These are phyloP conservation scores for Sylvietta virens DNA, from an alignment of 2,113 vertebrate genomes.

Conservation along the genomic window DNA sequence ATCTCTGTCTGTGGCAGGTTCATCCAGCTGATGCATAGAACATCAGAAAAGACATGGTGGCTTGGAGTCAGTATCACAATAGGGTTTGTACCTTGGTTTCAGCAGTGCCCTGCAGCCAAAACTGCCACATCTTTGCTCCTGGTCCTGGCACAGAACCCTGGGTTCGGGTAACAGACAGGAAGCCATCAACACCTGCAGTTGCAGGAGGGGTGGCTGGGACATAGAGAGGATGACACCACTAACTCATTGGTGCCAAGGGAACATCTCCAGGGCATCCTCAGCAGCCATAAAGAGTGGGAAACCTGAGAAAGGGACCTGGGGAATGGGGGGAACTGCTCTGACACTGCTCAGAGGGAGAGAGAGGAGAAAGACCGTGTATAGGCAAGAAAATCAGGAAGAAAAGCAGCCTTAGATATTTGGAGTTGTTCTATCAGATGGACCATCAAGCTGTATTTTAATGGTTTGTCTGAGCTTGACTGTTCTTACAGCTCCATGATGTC, in stretches of 20 bases:
- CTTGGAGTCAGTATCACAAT: not conserved
- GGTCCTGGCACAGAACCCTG: not conserved
- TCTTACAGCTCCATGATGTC: not conserved
- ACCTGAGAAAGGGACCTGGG: not conserved
- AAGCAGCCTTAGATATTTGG: not conserved
- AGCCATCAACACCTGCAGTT: not conserved
- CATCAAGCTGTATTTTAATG: not conserved
- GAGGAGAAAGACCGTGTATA: not conserved
- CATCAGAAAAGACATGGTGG: not conserved
- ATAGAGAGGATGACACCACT: not conserved
- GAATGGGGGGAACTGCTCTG: not conserved
- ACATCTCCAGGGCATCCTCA: not conserved
- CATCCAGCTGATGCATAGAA: not conserved
- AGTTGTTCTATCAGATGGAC: not conserved
- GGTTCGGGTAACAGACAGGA: not conserved
- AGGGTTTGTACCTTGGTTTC: not conserved
- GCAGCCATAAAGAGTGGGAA: not conserved
- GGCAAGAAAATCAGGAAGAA: not conserved
- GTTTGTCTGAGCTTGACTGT: not conserved
- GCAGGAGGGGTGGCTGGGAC: not conserved
- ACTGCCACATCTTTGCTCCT: not conserved
- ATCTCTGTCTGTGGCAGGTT: not conserved
- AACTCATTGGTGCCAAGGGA: not conserved
- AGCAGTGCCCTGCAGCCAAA: not conserved
- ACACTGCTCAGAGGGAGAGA: not conserved